Evolutionary conservation across 1,140 invertebrate species (phyloP).

Genomic region (Sesamia nonagrioides): DNA sequence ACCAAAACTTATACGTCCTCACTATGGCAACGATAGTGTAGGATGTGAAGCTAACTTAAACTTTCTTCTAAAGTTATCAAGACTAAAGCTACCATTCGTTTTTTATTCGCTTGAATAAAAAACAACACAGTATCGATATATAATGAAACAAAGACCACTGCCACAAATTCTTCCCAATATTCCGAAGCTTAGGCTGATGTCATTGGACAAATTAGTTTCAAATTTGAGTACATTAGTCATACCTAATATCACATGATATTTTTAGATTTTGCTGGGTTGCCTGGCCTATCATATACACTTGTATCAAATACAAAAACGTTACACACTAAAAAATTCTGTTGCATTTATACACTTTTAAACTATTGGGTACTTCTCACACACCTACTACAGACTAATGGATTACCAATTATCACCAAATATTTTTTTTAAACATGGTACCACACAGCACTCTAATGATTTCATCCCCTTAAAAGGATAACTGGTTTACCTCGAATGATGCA

Average conservation of each 20-base stretch:
- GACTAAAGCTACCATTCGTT: not conserved
- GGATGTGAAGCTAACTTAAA: not conserved
- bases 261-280: too few relatives aligned
- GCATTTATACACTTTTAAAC: too few relatives aligned
- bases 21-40: not conserved
- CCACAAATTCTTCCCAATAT: not conserved
- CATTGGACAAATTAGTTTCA: not conserved
- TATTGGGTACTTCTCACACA: too few relatives aligned
- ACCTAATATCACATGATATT: too few relatives aligned
- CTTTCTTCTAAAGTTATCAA: not conserved
- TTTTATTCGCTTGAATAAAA: not conserved
- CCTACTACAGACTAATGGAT: too few relatives aligned
- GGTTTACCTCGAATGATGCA: slow-evolving; percentile 23
- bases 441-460: not conserved
- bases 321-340: too few relatives aligned
- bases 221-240: not conserved
- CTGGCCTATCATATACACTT: too few relatives aligned
- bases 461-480: not conserved
- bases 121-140: not conserved
- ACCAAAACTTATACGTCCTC: not conserved
- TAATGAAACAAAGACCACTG: not conserved
- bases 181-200: not conserved
- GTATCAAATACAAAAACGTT: too few relatives aligned
- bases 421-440: not conserved
- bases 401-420: not conserved